These are phyloP conservation scores for Deladenus siricidicola DNA, from an alignment of 2,888 invertebrate genomes.

Conservation along the genomic window DNA sequence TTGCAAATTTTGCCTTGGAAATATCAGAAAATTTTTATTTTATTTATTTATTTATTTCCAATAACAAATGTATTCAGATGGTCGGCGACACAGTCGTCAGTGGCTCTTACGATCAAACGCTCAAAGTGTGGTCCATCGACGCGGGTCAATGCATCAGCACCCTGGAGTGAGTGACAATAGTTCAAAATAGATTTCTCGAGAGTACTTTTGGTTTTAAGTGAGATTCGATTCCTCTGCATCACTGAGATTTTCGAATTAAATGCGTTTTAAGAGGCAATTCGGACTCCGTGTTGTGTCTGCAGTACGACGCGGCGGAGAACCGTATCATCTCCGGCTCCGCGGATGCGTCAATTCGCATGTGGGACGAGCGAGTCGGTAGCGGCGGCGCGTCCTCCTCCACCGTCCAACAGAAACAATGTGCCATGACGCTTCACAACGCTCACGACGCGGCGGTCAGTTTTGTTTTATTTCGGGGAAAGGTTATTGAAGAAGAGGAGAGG, in stretches of 20 bases:
- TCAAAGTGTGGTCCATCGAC: constrained; percentile 58
- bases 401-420: too few relatives aligned
- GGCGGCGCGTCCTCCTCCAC: too few relatives aligned
- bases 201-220: too few relatives aligned
- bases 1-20: too few relatives aligned
- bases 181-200: too few relatives aligned
- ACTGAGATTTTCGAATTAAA: too few relatives aligned
- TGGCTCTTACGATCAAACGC: constrained; percentile 58
- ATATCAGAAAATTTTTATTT: neutral
- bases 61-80: too few relatives aligned
- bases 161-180: constrained; percentile 54
- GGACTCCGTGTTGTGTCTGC: constrained; percentile 58
- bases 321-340: constrained; percentile 56
- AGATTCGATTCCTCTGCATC: too few relatives aligned
- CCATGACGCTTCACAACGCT: constrained; percentile 55
- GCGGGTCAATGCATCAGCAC: constrained; percentile 56
- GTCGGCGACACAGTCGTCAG: constrained; percentile 57
- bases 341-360: constrained; percentile 57
- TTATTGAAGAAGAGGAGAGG: too few relatives aligned
- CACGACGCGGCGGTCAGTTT: constrained; percentile 59
- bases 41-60: neutral
- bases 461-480: too few relatives aligned
- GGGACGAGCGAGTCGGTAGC: too few relatives aligned
- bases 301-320: constrained; percentile 54
- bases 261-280: constrained; percentile 56